Percentiles rank a stretch among this genome's conserved stretches.
Conservation (phyloP, 2,888 invertebrate genomes). For the Venusia cambrica region DNA sequence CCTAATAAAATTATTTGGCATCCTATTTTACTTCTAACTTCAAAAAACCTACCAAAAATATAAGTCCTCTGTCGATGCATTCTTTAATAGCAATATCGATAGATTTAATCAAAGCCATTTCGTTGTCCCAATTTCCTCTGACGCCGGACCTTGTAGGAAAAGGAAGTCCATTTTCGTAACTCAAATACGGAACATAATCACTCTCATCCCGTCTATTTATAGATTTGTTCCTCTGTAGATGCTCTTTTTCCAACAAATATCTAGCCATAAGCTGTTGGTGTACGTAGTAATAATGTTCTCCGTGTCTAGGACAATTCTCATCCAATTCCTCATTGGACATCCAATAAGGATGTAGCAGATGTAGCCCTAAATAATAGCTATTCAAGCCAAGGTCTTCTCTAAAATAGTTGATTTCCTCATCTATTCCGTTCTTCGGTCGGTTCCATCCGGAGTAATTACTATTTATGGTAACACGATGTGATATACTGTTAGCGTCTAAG, state of each 20-base stretch:
- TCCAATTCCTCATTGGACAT: slow-evolving; percentile 72
- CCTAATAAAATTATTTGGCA: too few relatives aligned
- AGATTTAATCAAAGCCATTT: slow-evolving; percentile 49
- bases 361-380: slow-evolving; percentile 79
- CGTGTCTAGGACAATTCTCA: slow-evolving; percentile 52
- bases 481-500: too few relatives aligned
- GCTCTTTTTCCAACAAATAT: slow-evolving; percentile 57
- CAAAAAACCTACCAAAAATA: slow-evolving; percentile 64
- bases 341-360: slow-evolving; percentile 82
- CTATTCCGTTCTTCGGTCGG: slow-evolving; percentile 61
- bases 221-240: slow-evolving; percentile 36
- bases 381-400: slow-evolving; percentile 83
- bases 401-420: slow-evolving; percentile 81
- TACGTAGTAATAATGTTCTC: slow-evolving; percentile 60
- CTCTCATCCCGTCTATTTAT: slow-evolving; percentile 33
- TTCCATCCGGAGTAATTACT: slow-evolving; percentile 78
- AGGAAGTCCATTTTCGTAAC: slow-evolving; percentile 64
- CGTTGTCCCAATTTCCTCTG: slow-evolving; percentile 44
- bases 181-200: slow-evolving; percentile 55
- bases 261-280: slow-evolving; percentile 64
- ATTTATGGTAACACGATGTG: slow-evolving; percentile 50
- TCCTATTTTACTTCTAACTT: too few relatives aligned
- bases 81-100: slow-evolving; percentile 65
- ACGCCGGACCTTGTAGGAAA: slow-evolving; percentile 56
- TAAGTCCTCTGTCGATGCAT: slow-evolving; percentile 58